A percentile compares a stretch with the other conserved stretches of the same genome.
phyloP scores from a whole-genome alignment of 1,140 invertebrate species.

The Galendromus occidentalis region DNA sequence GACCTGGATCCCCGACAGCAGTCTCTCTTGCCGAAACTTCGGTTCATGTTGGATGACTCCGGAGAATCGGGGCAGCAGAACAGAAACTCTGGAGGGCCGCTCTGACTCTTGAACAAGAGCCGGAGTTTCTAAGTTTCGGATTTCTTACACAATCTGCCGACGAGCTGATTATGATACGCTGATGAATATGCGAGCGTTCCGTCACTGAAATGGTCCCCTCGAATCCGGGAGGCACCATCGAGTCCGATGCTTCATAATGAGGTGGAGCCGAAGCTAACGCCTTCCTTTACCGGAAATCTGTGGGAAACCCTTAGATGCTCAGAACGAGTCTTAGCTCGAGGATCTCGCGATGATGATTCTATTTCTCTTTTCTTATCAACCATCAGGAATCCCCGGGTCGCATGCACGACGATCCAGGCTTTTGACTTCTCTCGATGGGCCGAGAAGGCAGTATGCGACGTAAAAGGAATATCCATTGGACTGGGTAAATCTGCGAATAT shows the following conservation, averaged over 20 bases:
- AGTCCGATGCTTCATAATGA: constrained; percentile 17
- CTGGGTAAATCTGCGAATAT: constrained; percentile 33
- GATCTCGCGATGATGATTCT: neutral
- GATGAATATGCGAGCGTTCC: neutral
- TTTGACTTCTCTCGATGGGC: constrained; percentile 32
- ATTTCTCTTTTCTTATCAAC: constrained; percentile 11
- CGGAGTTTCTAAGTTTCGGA: no score
- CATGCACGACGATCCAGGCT: constrained; percentile 28
- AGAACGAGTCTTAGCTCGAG: neutral
- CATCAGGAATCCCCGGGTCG: constrained; percentile 33
- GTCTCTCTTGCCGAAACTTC: neutral
- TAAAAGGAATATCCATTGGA: constrained; percentile 29
- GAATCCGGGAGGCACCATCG: constrained; percentile 6
- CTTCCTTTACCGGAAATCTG: neutral
- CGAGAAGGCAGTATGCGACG: constrained; percentile 28
- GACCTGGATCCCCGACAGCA: neutral
- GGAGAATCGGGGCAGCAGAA: no score
- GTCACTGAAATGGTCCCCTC: neutral
- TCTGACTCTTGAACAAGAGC: no score
- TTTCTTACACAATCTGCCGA: no score
- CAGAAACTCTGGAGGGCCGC: no score
- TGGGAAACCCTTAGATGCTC: neutral
- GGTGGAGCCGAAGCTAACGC: constrained; percentile 13
- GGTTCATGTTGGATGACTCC: neutral
- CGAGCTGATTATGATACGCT: no score